phyloP scores from a whole-genome alignment of 2,113 vertebrate species.

The Dipodomys merriami region DNA sequence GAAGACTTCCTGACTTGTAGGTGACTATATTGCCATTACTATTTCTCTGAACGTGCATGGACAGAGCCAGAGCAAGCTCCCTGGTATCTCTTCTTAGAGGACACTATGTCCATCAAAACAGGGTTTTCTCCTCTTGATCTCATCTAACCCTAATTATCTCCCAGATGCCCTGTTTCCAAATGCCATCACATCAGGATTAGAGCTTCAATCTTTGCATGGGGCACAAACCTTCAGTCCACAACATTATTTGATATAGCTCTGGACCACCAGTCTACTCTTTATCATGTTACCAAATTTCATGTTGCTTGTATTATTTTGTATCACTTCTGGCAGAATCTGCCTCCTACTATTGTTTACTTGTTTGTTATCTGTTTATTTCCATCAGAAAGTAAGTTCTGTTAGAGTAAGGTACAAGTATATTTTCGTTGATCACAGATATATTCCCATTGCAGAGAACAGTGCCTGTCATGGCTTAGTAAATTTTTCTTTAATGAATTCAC shows the following conservation, averaged over 20 bases:
- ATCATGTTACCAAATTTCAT: neutral
- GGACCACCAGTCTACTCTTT: neutral
- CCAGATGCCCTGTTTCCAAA: neutral
- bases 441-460: neutral
- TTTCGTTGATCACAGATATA: neutral
- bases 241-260: neutral
- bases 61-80: neutral
- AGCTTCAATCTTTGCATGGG: neutral
- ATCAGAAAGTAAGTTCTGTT: neutral
- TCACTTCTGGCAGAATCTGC: neutral
- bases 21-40: neutral
- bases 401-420: neutral
- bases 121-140: neutral
- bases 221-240: neutral
- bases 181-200: neutral
- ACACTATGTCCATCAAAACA: neutral
- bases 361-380: neutral
- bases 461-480: neutral
- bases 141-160: neutral
- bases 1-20: neutral
- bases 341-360: neutral
- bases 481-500: neutral
- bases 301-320: neutral
- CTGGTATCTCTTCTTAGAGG: neutral
- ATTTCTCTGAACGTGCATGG: neutral